phyloP scores from a whole-genome alignment of 2,113 vertebrate genomes.

The Platichthys flesus region DNA sequence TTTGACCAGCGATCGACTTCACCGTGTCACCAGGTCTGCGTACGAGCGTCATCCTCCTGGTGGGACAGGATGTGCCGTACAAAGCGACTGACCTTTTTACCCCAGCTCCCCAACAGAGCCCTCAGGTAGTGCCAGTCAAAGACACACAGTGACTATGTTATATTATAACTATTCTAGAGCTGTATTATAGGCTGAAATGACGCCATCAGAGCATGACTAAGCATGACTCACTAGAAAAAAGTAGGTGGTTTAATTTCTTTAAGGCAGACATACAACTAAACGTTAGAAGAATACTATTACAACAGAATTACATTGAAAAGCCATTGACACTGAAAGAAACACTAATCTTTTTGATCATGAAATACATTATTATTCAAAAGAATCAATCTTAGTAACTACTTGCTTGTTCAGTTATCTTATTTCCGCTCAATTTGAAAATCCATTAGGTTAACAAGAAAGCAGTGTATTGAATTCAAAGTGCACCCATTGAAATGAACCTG shows the following conservation, averaged over 20 bases:
- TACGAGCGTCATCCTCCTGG: slow-evolving; percentile 40
- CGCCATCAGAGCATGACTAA: background rate
- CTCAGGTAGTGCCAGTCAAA: slow-evolving; percentile 24
- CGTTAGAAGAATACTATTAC: too few species aligned
- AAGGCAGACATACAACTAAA: too few species aligned
- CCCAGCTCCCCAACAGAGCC: slow-evolving; percentile 49
- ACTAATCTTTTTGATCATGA: background rate
- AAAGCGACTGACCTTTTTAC: slow-evolving; percentile 63
- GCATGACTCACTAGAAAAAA: background rate
- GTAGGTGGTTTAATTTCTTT: background rate
- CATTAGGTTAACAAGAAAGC: too few species aligned
- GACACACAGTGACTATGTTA: background rate
- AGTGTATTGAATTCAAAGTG: background rate
- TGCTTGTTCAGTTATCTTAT: background rate
- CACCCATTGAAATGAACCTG: background rate
- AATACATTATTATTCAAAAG: background rate
- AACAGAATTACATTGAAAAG: too few species aligned
- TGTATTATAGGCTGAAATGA: background rate
- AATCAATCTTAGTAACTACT: background rate
- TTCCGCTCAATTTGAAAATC: background rate
- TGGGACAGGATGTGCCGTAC: slow-evolving; percentile 49
- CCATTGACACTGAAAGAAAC: background rate
- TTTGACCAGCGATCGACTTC: slow-evolving; percentile 50
- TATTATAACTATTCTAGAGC: background rate
- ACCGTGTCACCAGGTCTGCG: slow-evolving; percentile 29